A percentile compares a stretch with the other conserved stretches of the same genome.
Conservation (phyloP, 2,113 vertebrate genomes). For the Salvator merianae region DNA sequence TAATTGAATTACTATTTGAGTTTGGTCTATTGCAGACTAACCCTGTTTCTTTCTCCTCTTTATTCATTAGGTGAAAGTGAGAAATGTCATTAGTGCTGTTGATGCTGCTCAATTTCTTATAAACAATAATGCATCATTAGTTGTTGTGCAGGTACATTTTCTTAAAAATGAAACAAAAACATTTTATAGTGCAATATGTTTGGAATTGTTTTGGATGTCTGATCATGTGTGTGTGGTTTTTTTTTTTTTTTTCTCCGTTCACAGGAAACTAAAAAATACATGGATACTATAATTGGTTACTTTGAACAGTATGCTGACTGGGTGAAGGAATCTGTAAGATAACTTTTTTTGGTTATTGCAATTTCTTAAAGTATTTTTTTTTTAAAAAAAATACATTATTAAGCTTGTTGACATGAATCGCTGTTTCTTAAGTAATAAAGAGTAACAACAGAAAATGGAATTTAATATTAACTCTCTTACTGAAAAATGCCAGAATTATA, state of each 20-base stretch:
- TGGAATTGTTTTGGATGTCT: background rate
- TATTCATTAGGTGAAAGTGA: slow-evolving; percentile 80
- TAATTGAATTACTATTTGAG: no score
- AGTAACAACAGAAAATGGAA: background rate
- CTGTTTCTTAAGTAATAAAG: background rate
- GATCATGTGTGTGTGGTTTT: no score
- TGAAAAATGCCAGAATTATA: background rate
- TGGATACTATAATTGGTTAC: slow-evolving; percentile 81
- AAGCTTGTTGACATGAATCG: background rate
- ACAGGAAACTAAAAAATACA: slow-evolving; percentile 87
- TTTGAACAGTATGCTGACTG: slow-evolving; percentile 88
- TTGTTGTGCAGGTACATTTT: slow-evolving; percentile 80
- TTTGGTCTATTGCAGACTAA: background rate
- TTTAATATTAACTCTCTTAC: background rate
- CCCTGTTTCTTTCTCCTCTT: background rate
- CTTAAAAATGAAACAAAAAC: background rate
- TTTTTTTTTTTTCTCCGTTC: slow-evolving; percentile 18
- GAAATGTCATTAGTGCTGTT: slow-evolving; percentile 73
- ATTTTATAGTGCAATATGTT: background rate
- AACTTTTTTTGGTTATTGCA: background rate
- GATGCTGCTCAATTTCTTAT: slow-evolving; percentile 86
- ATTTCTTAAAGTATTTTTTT: background rate
- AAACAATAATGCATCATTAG: slow-evolving; percentile 76
- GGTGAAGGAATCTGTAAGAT: slow-evolving; percentile 88
- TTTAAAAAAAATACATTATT: background rate